phyloP scores from a whole-genome alignment of 92 coral and sea anemone genomes.

The Phymanthus crucifer region DNA sequence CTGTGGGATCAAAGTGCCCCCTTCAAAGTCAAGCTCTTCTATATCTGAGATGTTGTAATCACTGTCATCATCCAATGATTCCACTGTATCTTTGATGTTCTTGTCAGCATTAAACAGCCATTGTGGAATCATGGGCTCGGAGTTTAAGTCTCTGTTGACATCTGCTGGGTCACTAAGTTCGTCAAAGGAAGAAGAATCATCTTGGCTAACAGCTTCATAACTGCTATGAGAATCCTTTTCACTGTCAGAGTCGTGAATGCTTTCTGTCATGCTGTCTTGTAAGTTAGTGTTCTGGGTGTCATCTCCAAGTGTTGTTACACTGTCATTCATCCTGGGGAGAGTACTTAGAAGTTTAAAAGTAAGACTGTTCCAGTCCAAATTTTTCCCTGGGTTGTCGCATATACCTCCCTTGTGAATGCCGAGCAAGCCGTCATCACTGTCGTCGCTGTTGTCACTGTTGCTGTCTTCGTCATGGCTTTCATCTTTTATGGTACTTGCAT shows the following conservation, averaged over 20 bases:
- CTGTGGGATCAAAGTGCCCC: background rate
- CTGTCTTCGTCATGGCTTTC: background rate
- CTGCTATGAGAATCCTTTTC: constrained; percentile 14
- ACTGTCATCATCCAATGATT: constrained; percentile 18
- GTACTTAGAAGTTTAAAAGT: constrained; percentile 16
- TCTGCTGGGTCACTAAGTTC: background rate
- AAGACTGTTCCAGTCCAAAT: constrained; percentile 20
- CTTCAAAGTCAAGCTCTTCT: background rate
- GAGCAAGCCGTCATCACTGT: constrained; percentile 6
- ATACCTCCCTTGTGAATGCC: background rate
- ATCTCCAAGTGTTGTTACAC: constrained; percentile 2
- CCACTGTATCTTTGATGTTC: background rate
- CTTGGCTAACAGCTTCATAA: constrained; percentile 19
- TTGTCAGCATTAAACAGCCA: background rate
- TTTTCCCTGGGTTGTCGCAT: constrained; percentile 16
- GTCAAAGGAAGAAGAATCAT: constrained; percentile 7
- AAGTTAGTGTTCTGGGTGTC: background rate
- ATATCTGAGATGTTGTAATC: constrained; percentile 7
- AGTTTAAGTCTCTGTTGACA: background rate
- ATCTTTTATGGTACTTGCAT: background rate
- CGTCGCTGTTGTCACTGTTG: background rate
- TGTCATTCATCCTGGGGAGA: constrained; percentile 6
- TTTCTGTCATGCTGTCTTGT: constrained; percentile 3
- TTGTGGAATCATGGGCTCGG: background rate
- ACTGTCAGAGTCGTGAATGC: background rate